These are phyloP conservation scores for Drosophila siamana DNA, from an alignment of 2,888 invertebrate species.

Conservation along the genomic window DNA sequence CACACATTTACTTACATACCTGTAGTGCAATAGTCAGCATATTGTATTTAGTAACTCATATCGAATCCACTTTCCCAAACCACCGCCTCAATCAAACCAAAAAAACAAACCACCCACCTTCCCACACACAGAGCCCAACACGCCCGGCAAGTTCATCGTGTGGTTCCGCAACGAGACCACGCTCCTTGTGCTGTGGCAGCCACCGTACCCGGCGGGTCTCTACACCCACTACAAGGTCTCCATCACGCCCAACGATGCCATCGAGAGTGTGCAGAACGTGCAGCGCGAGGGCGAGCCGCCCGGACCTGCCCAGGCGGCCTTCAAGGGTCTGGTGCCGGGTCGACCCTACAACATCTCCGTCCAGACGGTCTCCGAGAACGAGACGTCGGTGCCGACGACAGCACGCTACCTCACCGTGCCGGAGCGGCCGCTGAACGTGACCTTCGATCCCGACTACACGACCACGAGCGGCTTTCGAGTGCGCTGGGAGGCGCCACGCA, in stretches of 20 bases:
- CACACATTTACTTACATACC: neutral
- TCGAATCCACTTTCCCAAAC: conserved; percentile 12
- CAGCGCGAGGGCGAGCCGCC: conserved; percentile 97
- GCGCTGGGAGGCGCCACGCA: conserved; percentile 94
- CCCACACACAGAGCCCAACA: conserved; percentile 91
- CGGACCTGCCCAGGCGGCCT: conserved; percentile 97
- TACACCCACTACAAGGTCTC: conserved; percentile 97
- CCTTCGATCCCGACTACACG: conserved; percentile 90
- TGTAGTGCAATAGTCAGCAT: conserved; percentile 28
- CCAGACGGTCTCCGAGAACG: conserved; percentile 96
- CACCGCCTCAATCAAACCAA: conserved; percentile 23
- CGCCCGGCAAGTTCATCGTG: conserved; percentile 97
- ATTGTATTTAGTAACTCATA: conserved; percentile 29
- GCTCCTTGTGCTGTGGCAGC: conserved; percentile 96
- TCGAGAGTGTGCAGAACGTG: conserved; percentile 94
- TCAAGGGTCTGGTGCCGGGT: conserved; percentile 95
- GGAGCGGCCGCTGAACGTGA: conserved; percentile 93
- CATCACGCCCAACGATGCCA: conserved; percentile 95
- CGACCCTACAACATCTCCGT: conserved; percentile 97
- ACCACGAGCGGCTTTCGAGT: conserved; percentile 93
- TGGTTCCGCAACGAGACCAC: conserved; percentile 99
- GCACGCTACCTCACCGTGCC: conserved; percentile 97
- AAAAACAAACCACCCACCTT: neutral
- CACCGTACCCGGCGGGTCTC: conserved; percentile 96
- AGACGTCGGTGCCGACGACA: conserved; percentile 95